Evolutionary conservation across 2,113 vertebrate genomes (phyloP).

Genomic region (Pachypanchax playfairii): DNA sequence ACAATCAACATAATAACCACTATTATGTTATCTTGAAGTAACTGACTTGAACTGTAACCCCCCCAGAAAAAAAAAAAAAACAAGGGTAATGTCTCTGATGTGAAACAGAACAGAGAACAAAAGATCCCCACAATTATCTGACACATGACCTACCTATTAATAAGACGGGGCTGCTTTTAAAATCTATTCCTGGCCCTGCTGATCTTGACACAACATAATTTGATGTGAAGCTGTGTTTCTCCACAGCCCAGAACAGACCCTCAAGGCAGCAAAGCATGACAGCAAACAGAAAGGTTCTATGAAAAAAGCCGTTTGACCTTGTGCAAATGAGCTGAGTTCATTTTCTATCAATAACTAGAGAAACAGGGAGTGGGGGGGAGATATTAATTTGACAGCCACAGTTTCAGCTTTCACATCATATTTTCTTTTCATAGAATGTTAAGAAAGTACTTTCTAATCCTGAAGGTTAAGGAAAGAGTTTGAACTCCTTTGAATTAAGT

Average conservation of each 20-base stretch:
- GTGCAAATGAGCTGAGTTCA: not conserved
- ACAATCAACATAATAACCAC: not conserved
- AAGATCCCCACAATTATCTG: slow-evolving; percentile 1
- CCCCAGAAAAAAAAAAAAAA: slow-evolving; percentile 13
- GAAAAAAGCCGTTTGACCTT: slow-evolving; percentile 56
- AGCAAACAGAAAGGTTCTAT: slow-evolving; percentile 39
- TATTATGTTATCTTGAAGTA: slow-evolving; percentile 1
- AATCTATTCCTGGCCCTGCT: slow-evolving; percentile 6
- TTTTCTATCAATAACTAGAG: slow-evolving; percentile 13
- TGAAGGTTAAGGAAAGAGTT: slow-evolving; percentile 14
- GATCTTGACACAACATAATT: slow-evolving; percentile 47
- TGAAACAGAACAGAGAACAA: slow-evolving; percentile 23
- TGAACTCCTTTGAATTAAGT: slow-evolving; percentile 26
- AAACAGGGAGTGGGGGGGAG: not conserved
- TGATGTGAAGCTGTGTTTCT: slow-evolving; percentile 58
- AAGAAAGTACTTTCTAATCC: slow-evolving; percentile 10
- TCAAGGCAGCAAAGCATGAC: slow-evolving; percentile 51
- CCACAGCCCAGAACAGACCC: slow-evolving; percentile 40
- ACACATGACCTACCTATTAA: slow-evolving; percentile 7
- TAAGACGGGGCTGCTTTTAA: slow-evolving; percentile 14
- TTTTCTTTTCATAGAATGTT: slow-evolving; percentile 6
- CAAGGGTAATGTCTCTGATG: not conserved
- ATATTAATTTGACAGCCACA: slow-evolving; percentile 18
- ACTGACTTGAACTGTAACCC: not conserved
- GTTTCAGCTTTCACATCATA: not conserved